Percentiles rank a stretch among this genome's conserved stretches.
phyloP scores from a whole-genome alignment of 35 echinoderm and acorn worm species.

The Lytechinus variegatus region DNA sequence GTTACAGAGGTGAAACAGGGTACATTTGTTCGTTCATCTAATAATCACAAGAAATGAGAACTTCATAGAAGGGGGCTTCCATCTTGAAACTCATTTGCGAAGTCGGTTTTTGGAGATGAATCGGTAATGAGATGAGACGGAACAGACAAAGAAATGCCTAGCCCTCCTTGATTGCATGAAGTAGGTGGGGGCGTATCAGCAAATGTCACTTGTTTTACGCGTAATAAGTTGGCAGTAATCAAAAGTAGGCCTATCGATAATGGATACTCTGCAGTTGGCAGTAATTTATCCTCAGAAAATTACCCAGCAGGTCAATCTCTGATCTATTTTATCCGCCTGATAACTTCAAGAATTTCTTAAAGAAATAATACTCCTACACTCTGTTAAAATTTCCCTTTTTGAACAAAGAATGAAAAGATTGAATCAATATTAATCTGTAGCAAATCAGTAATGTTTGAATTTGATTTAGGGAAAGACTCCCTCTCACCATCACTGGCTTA shows the following conservation, averaged over 20 bases:
- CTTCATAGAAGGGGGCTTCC: background rate
- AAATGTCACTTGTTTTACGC: background rate
- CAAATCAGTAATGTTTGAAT: background rate
- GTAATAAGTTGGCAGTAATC: background rate
- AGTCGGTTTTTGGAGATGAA: background rate
- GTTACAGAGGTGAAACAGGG: background rate
- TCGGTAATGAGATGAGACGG: background rate
- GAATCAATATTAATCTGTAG: background rate
- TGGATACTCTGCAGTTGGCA: background rate
- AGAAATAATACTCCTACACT: no score
- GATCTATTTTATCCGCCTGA: background rate
- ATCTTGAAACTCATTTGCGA: background rate
- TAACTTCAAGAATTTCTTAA: background rate
- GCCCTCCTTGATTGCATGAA: background rate
- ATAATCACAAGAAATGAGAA: background rate
- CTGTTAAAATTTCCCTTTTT: background rate
- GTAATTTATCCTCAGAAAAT: background rate
- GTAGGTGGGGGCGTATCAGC: background rate
- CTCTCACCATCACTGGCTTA: background rate
- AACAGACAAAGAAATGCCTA: constrained; percentile 3
- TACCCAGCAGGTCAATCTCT: background rate
- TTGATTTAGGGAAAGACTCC: background rate
- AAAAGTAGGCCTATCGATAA: background rate
- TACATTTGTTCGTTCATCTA: background rate
- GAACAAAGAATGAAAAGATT: background rate